Evolutionary conservation across 1,140 invertebrate genomes (phyloP).

Genomic region (Aphaenogaster rudis): DNA sequence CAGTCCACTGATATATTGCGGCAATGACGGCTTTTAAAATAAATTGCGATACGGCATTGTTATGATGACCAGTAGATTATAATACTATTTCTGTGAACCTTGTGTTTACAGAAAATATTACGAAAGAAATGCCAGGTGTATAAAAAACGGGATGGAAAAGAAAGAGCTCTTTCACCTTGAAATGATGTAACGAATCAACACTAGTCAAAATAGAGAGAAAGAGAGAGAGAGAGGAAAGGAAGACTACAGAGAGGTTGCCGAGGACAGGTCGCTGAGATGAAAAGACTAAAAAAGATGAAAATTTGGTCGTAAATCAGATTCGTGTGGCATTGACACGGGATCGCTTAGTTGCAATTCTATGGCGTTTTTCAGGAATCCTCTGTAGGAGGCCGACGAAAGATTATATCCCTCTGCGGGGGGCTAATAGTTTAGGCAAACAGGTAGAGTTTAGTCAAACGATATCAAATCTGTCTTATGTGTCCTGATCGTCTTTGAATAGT

Average conservation of each 20-base stretch:
- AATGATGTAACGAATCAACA: slow-evolving; percentile 38
- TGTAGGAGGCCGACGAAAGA: background rate
- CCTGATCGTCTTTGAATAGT: background rate
- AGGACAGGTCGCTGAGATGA: background rate
- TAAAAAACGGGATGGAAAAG: too few species aligned
- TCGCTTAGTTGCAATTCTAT: slow-evolving; percentile 16
- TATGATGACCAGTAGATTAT: too few species aligned
- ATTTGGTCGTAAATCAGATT: slow-evolving; percentile 78
- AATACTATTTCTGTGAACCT: background rate
- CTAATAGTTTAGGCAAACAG: slow-evolving; percentile 77
- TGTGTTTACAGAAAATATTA: background rate
- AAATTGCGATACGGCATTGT: background rate
- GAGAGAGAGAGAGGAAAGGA: background rate
- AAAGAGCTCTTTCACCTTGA: background rate
- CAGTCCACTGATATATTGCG: background rate
- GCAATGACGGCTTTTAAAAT: background rate
- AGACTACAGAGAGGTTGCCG: too few species aligned
- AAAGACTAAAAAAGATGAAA: slow-evolving; percentile 64
- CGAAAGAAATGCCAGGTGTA: background rate
- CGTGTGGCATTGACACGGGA: slow-evolving; percentile 72
- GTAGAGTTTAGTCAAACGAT: slow-evolving; percentile 18
- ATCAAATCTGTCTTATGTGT: background rate
- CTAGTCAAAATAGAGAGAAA: slow-evolving; percentile 45
- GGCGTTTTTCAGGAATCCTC: slow-evolving; percentile 9
- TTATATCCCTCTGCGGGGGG: slow-evolving; percentile 61